These are phyloP conservation scores for Lontra canadensis DNA, from an alignment of 2,113 vertebrate genomes.

Conservation along the genomic window DNA sequence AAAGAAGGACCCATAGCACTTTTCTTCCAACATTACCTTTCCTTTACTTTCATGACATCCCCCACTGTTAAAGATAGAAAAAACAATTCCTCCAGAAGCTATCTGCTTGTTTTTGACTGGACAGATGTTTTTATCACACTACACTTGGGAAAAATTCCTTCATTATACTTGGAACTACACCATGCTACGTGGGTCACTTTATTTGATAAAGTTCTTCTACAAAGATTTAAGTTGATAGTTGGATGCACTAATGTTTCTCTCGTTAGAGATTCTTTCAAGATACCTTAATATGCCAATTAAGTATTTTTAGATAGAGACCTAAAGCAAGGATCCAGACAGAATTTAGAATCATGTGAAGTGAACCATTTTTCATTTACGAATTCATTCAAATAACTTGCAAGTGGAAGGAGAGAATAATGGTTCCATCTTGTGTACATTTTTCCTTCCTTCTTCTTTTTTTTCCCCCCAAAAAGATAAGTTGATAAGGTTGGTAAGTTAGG, in stretches of 20 bases:
- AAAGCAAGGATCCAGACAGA: not conserved
- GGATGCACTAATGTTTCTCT: slow-evolving; percentile 46
- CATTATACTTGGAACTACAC: not conserved
- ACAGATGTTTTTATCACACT: slow-evolving; percentile 25
- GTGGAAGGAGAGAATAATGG: not conserved
- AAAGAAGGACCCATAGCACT: slow-evolving; percentile 51
- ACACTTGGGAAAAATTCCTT: slow-evolving; percentile 47
- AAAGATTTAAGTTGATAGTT: slow-evolving; percentile 22
- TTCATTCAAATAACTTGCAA: slow-evolving; percentile 24
- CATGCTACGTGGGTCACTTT: not conserved
- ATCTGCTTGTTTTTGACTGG: slow-evolving; percentile 7
- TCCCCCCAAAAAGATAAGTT: not conserved
- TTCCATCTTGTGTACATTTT: not conserved
- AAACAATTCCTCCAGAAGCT: slow-evolving; percentile 30
- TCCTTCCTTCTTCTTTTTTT: not conserved
- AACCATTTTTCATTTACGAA: slow-evolving; percentile 19
- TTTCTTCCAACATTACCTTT: slow-evolving; percentile 44
- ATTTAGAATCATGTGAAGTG: slow-evolving; percentile 29
- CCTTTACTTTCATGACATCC: slow-evolving; percentile 63
- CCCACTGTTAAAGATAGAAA: slow-evolving; percentile 28
- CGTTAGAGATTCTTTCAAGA: slow-evolving; percentile 30
- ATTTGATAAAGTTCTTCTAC: slow-evolving; percentile 16
- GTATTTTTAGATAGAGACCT: slow-evolving; percentile 44
- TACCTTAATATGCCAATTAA: slow-evolving; percentile 38
- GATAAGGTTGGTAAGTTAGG: not conserved